Conservation (phyloP, 1,140 invertebrate species). For the Steinernema khuongi region DNA sequence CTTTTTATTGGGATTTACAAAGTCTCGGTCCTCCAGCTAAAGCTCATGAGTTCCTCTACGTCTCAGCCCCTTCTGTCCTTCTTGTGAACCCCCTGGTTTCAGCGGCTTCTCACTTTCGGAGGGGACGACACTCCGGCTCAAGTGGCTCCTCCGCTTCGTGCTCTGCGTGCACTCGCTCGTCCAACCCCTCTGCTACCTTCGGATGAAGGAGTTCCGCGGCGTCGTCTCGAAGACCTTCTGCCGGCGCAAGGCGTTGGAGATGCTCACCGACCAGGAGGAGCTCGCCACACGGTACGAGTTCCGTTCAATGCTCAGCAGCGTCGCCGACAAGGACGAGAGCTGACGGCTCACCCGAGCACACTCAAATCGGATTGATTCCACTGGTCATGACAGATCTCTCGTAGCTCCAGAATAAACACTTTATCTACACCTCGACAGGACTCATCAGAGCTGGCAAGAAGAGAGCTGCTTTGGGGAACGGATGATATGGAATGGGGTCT, state of each 20-base stretch:
- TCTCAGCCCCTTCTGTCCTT: no score
- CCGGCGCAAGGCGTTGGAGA: not conserved
- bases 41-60: no score
- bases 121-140: not conserved
- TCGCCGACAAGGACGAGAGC: not conserved
- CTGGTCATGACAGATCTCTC: not conserved
- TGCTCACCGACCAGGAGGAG: not conserved
- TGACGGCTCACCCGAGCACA: not conserved
- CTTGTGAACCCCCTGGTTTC: not conserved
- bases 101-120: not conserved
- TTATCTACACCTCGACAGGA: no score
- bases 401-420: no score
- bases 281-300: not conserved
- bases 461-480: no score
- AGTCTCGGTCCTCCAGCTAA: no score
- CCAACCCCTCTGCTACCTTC: constrained; percentile 38
- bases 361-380: not conserved
- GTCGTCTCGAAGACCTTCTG: constrained; percentile 19
- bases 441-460: no score
- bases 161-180: constrained; percentile 34
- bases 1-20: no score
- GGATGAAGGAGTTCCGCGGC: constrained; percentile 35
- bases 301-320: not conserved
- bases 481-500: no score
- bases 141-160: constrained; percentile 22